Evolutionary conservation across 1,140 invertebrate genomes (phyloP).

Genomic region (Drosophila subpulchrella): DNA sequence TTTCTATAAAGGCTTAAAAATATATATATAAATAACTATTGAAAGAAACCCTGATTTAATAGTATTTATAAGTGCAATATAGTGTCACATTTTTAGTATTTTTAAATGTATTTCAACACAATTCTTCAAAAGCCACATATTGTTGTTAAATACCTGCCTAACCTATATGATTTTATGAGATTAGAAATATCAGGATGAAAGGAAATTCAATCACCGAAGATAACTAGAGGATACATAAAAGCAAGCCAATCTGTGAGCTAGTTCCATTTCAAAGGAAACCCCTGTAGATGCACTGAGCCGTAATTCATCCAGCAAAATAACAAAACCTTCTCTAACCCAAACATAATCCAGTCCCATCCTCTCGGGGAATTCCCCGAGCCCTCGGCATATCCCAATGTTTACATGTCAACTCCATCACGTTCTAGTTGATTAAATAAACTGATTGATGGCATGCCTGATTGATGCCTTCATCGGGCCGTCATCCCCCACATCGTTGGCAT

Average conservation of each 20-base stretch:
- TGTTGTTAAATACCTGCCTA: no score
- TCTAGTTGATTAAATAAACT: slow-evolving; percentile 69
- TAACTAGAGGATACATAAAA: slow-evolving; percentile 13
- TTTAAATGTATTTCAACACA: no score
- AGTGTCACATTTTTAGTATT: no score
- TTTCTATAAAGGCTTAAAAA: not conserved
- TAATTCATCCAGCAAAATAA: slow-evolving; percentile 26
- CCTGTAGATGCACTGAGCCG: slow-evolving; percentile 18
- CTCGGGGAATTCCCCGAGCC: not conserved
- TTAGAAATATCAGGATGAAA: not conserved
- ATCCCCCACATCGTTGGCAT: slow-evolving; percentile 8
- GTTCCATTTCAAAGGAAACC: slow-evolving; percentile 16
- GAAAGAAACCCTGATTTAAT: no score
- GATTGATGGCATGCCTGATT: slow-evolving; percentile 78
- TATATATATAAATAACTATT: no score
- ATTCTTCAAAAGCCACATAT: no score
- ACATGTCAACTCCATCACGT: slow-evolving; percentile 59
- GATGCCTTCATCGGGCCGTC: slow-evolving; percentile 59
- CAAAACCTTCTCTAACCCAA: slow-evolving; percentile 4
- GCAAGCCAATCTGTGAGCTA: slow-evolving; percentile 22
- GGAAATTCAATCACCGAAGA: slow-evolving; percentile 8
- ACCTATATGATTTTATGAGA: no score
- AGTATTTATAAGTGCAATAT: no score
- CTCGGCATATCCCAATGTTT: slow-evolving; percentile 15
- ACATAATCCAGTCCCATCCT: slow-evolving; percentile 20